phyloP scores from a whole-genome alignment of 2,113 vertebrate genomes.

The Hydrochoerus hydrochaeris region DNA sequence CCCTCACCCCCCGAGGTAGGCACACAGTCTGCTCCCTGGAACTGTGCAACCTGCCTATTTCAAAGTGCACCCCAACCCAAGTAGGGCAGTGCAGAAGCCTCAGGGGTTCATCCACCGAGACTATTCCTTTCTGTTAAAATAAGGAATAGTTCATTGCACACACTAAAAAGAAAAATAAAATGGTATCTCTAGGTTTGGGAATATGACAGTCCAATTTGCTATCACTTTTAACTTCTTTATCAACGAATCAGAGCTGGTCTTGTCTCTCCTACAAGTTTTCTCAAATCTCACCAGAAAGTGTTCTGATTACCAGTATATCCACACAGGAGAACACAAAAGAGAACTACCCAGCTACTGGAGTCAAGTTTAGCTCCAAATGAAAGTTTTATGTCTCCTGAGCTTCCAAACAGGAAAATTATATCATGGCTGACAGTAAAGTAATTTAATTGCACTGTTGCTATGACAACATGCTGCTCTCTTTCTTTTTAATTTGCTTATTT shows the following conservation, averaged over 20 bases:
- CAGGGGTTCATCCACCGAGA: not conserved
- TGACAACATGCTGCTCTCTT: slow-evolving; percentile 93
- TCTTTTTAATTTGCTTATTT: slow-evolving; percentile 94
- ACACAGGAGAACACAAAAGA: not conserved
- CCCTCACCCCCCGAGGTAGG: not conserved
- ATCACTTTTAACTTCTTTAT: not conserved
- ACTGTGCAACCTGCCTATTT: not conserved
- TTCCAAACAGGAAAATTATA: slow-evolving; percentile 92
- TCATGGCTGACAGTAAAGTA: slow-evolving; percentile 94
- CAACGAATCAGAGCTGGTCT: slow-evolving; percentile 30
- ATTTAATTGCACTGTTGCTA: slow-evolving; percentile 94
- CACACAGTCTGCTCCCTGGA: not conserved
- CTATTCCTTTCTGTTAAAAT: not conserved
- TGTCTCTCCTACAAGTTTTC: slow-evolving; percentile 24
- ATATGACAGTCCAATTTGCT: not conserved
- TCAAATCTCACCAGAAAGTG: not conserved
- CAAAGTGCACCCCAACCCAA: not conserved
- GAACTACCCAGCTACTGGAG: slow-evolving; percentile 45
- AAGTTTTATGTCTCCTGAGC: slow-evolving; percentile 89
- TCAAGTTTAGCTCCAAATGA: slow-evolving; percentile 87
- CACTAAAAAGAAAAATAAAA: not conserved
- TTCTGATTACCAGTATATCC: slow-evolving; percentile 23
- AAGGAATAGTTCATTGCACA: not conserved
- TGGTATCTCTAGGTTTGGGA: not conserved
- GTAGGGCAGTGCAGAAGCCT: not conserved